Evolutionary conservation across 2,797 vertebrate species (phyloP), one percentile per base, ranked within the genome.

Genomic region (Girardinus metallicus): DNA sequence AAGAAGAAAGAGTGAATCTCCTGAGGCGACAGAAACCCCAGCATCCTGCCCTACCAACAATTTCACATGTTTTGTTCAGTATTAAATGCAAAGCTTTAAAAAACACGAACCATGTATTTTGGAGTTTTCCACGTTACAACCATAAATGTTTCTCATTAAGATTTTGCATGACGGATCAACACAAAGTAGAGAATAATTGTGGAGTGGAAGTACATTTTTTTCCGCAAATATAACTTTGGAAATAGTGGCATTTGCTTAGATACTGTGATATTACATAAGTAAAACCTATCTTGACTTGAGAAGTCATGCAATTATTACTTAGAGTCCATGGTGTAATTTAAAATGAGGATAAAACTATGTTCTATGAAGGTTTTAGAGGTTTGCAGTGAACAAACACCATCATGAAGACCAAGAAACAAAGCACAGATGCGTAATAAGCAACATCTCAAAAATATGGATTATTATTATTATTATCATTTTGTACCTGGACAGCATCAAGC

Each of bases 401-500:
- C 29, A 31, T 31, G 1, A 60, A 31, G 29, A 60, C 5, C 13
- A 60, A 60, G 16, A 15, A 60, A 31, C 29, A 31, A 15, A 15
- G 11, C 4, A 57, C 26, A 12, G 4, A 29, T 5, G n/a, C 12
- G 1, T 57, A 29, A 13, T 29, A 57, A 60, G 12, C 29, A 62
- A 62, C 13, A 31, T 62, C 15, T 26, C 57, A 31, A 34, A 34
- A 62, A 31, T 62, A 6, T n/a, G 26, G 11, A 55, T 57, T 57
- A 57, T 53, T 4, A 26, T 53, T 49, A 26, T 49, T 51, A 23
- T 49, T 23, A 23, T 53, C 26, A 53, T 53, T 2, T 11, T 11
- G 62, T 93, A 98, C 98, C 97, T 98, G 97, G 51, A 97, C 94
- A 78, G 97, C 96, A 51, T 99, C 97, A 80, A 98, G 95, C 88